A percentile compares a stretch with the other conserved stretches of the same genome.
Evolutionary conservation across 1,140 invertebrate species (phyloP).

Genomic region (Megalopta genalis): DNA sequence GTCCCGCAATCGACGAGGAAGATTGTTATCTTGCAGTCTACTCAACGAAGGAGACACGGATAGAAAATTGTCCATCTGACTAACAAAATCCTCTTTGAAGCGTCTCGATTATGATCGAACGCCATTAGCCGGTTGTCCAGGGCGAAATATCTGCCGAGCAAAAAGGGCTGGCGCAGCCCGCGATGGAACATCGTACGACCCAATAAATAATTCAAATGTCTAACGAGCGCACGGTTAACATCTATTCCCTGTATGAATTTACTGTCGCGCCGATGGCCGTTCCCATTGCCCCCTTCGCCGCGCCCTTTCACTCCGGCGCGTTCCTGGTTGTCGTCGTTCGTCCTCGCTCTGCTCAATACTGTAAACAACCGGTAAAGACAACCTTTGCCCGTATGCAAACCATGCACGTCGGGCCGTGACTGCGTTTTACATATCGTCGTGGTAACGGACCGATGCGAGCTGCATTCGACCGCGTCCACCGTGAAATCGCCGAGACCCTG

Average conservation of each 20-base stretch:
- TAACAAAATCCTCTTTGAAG: too few species aligned
- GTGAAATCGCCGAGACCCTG: neutral
- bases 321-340: slow-evolving; percentile 24
- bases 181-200: too few species aligned
- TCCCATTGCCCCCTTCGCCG: slow-evolving; percentile 25
- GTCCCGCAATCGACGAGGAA: too few species aligned
- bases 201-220: too few species aligned
- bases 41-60: too few species aligned
- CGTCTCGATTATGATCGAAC: too few species aligned
- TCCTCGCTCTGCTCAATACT: slow-evolving; percentile 46
- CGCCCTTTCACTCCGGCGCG: slow-evolving; percentile 32
- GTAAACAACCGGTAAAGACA: slow-evolving; percentile 53
- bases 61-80: too few species aligned
- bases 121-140: too few species aligned
- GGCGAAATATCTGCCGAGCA: too few species aligned
- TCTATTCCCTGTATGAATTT: slow-evolving; percentile 21
- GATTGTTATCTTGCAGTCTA: too few species aligned
- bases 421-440: slow-evolving; percentile 54
- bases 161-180: too few species aligned
- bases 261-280: slow-evolving; percentile 11
- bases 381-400: slow-evolving; percentile 53
- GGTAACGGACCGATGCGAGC: slow-evolving; percentile 45
- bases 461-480: slow-evolving; percentile 31
- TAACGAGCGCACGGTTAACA: neutral
- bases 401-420: slow-evolving; percentile 30